Evolutionary conservation across 2,797 vertebrate genomes (phyloP), one percentile per base, ranked within the genome.

Genomic region (Cyclura pinguis): DNA sequence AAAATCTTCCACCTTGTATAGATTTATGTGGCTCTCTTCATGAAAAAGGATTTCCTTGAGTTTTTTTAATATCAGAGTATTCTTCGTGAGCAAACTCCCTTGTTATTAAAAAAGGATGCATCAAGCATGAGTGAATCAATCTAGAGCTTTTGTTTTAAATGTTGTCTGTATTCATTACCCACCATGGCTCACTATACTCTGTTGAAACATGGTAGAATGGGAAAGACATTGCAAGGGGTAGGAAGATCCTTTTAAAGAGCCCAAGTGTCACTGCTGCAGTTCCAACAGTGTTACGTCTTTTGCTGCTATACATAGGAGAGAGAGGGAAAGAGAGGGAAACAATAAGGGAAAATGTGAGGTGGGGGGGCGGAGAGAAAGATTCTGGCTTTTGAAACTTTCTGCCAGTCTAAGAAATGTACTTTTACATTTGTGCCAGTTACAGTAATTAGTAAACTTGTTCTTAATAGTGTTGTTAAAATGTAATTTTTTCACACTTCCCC

Each of bases 391-490:
- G 92, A 96, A 97, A 97, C 96, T 96, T 97, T 93, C 88, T 87
- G 24, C 18, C 27, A 83, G 94, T 95, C 94, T 90, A 83, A 94
- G 94, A 95, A 97, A 96, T 91, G 91, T 95, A 95, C 96, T 97
- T 96, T 95, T 96, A 96, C 94, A 97, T 96, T 96, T 96, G 96
- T 96, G 91, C 96, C 42, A 92, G 96, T 96, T 97, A 94, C 93
- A 95, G 96, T 97, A 97, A 98, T 97, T 97, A 98, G 97, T 97
- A 96, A 98, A 97, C 97, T 96, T 95, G 94, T 95, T 97, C 97
- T 96, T 96, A 96, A 96, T 96, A 93, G 96, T 95, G 96, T 97
- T 95, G 96, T 81, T 95, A 95, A 97, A 97, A 97, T 94, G 96
- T 96, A 96, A 95, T 97, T 97, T 97, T 97, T 97, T 97, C 97